A percentile compares a stretch with the other conserved stretches of the same genome.
phyloP scores from a whole-genome alignment of 1,140 invertebrate genomes.

The Habropoda laboriosa region DNA sequence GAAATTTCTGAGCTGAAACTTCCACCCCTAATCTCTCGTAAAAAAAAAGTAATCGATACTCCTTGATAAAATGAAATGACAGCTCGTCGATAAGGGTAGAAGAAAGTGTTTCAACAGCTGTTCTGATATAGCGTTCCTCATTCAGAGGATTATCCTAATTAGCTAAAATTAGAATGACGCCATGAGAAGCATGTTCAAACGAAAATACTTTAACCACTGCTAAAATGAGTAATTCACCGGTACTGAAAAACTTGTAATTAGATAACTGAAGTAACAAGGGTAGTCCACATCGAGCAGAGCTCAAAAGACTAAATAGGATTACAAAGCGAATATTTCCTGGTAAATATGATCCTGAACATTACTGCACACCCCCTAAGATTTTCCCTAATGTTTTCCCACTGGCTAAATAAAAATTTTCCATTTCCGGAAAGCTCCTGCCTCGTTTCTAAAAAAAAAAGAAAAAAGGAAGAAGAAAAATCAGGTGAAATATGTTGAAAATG shows the following conservation, averaged over 20 bases:
- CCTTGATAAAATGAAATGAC: not conserved
- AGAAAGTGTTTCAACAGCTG: not conserved
- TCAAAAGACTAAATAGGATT: not conserved
- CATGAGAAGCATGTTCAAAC: not conserved
- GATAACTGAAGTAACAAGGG: not conserved
- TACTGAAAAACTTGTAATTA: not conserved
- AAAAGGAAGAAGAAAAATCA: too few relatives aligned
- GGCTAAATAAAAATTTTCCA: slow-evolving; percentile 6
- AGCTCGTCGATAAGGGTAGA: not conserved
- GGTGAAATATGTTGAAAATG: slow-evolving; percentile 6
- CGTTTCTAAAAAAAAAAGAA: not conserved
- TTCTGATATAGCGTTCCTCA: not conserved
- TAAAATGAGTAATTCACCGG: not conserved
- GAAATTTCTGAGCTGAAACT: slow-evolving; percentile 7
- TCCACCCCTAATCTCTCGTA: not conserved
- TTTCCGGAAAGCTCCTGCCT: too few relatives aligned
- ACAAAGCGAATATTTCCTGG: not conserved
- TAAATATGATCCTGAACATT: not conserved
- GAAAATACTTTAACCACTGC: not conserved
- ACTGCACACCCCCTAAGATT: not conserved
- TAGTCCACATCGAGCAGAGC: not conserved
- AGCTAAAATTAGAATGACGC: slow-evolving; percentile 27
- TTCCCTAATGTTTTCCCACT: not conserved
- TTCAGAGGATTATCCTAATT: slow-evolving; percentile 20
- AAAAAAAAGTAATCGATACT: not conserved